These are phyloP conservation scores for Apodemia zela DNA, from an alignment of 2,888 invertebrate species.

Conservation along the genomic window DNA sequence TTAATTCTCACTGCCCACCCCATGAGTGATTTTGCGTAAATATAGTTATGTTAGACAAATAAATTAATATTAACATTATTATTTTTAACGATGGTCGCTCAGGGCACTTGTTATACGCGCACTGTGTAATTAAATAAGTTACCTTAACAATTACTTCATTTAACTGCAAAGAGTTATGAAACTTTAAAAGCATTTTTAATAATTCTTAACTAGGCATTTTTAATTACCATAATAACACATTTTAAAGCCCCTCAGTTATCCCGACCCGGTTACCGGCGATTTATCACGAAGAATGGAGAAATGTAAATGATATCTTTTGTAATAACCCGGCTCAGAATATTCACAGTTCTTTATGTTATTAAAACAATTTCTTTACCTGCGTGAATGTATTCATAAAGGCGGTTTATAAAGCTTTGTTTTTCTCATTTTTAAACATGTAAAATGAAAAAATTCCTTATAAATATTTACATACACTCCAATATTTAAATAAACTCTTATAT, in stretches of 20 bases:
- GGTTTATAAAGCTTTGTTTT: background rate
- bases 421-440: background rate
- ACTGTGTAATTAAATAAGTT: background rate
- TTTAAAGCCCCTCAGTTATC: background rate
- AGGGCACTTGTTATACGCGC: too few relatives aligned
- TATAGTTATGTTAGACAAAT: too few relatives aligned
- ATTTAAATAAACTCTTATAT: background rate
- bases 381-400: conserved; percentile 1
- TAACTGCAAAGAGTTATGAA: background rate
- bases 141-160: background rate
- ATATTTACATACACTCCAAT: background rate
- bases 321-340: conserved; percentile 1
- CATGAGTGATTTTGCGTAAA: too few relatives aligned
- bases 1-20: too few relatives aligned
- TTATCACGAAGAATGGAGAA: conserved; percentile 7
- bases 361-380: conserved; percentile 14
- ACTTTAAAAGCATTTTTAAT: background rate
- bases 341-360: conserved; percentile 6
- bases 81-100: too few relatives aligned
- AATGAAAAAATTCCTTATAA: background rate
- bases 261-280: conserved; percentile 7
- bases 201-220: background rate
- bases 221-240: conserved; percentile 16
- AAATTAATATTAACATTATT: too few relatives aligned
- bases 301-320: conserved; percentile 19